Base-by-base conservation (phyloP, 2,797 vertebrate species). In the Hydrocynus forskahlii region DNA sequence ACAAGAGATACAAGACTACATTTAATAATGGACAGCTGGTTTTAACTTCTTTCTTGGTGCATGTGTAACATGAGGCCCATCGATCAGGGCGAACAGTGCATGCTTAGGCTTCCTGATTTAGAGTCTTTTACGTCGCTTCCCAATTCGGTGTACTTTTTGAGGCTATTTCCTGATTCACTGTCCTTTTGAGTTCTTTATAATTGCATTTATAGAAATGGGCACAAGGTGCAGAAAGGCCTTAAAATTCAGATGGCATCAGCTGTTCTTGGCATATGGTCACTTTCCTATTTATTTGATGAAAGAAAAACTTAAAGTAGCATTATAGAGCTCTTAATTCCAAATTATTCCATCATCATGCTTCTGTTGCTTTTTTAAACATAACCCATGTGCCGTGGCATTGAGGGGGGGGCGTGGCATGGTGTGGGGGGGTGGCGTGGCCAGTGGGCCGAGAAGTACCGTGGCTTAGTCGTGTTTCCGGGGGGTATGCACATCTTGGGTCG, bases 351-450 rank as follows among this genome's bases (percentile, higher is more conserved):
- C 76, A 74, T 69, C 52, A 67, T n/a, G 54, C 48, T 60, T 80
- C 59, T 48, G 68, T 69, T 77, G 57, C 70, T 79, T 75, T 83
- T 69, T 72, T n/a, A n/a, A 79, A 60, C 59, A 60, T n/a, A n/a
- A n/a, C n/a, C n/a, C n/a, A n/a, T n/a, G n/a, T n/a, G n/a, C n/a
- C n/a, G n/a, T n/a, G n/a, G n/a, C n/a, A n/a, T n/a, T n/a, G n/a
- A n/a, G n/a, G n/a, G n/a, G n/a, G n/a, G n/a, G n/a, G n/a, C n/a
- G n/a, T n/a, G n/a, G n/a, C n/a, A n/a, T n/a, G n/a, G n/a, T n/a
- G n/a, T n/a, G n/a, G n/a, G n/a, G n/a, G n/a, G n/a, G n/a, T n/a
- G n/a, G n/a, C n/a, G n/a, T n/a, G n/a, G n/a, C n/a, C n/a, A n/a
- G n/a, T n/a, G n/a, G n/a, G n/a, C n/a, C n/a, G n/a, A n/a, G n/a